Base-by-base conservation (phyloP, 2,797 vertebrate species). In the Platyrinchus mystaceus region DNA sequence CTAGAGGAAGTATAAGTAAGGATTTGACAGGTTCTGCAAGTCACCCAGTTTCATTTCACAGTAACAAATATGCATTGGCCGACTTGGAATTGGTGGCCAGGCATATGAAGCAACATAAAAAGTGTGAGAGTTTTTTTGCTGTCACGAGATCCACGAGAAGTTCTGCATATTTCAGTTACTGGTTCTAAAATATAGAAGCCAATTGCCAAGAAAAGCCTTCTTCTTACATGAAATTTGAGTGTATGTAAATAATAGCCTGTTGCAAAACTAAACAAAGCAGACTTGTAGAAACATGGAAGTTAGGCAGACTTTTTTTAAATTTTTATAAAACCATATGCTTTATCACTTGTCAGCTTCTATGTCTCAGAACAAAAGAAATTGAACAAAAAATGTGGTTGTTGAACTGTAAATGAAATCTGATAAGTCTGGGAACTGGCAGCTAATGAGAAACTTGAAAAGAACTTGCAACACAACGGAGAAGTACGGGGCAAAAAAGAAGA, bases 1-100 rank as follows among this genome's bases (percentile, higher is more conserved):
- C 34, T 84, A 7, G 26, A 17, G 66, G 22, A 81, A n/a, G 46
- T 9, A 44, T 56, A 58, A 73, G 37, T 53, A 49, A 34, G 39
- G 34, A 23, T 81, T 77, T 91, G 47, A 18, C 19, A 37, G 36
- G 7, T 85, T 84, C 77, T 81, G 70, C 37, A 89, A 93, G 67
- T 12, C 44, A 7, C 20, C 5, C 7, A 5, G 2, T 87, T 81
- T 68, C 39, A 62, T 74, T 91, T 87, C 26, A 26, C 32, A 19
- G 30, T 37, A 58, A 41, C 3, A 7, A 49, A 66, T 28, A 30
- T 81, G 36, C 21, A 17, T 28, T 41, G 69, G 14, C 37, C 9
- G 83, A 3, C 18, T 56, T 68, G 23, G 64, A 73, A 34, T 7
- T 47, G 43, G 27, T 1, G 7, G 16, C 43, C 16, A 6, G 37